Conservation (phyloP, 2,113 vertebrate species). For the Serinus canaria region DNA sequence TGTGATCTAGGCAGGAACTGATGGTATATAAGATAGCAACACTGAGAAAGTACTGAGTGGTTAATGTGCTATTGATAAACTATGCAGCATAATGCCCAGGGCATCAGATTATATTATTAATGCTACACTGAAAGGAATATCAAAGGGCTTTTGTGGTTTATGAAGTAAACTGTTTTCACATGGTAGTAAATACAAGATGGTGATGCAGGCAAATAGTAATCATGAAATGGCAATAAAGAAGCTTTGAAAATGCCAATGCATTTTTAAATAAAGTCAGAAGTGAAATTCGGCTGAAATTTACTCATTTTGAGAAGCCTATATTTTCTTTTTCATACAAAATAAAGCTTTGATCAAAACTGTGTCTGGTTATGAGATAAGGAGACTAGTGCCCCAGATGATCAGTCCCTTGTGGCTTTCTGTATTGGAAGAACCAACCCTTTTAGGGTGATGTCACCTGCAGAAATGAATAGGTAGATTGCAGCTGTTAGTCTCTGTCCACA, state of each 20-base stretch:
- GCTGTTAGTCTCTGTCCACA: not conserved
- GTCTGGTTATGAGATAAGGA: not conserved
- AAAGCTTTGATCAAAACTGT: not conserved
- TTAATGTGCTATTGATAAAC: constrained; percentile 55
- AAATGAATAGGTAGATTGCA: not conserved
- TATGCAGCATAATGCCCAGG: constrained; percentile 10
- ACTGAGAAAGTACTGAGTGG: not conserved
- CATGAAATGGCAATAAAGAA: constrained; percentile 33
- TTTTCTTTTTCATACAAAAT: not conserved
- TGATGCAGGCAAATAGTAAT: constrained; percentile 40
- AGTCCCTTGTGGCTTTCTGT: not conserved
- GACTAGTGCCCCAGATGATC: not conserved
- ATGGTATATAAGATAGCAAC: not conserved
- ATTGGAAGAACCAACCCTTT: not conserved
- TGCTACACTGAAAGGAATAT: constrained; percentile 23
- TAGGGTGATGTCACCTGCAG: not conserved
- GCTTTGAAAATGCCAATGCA: not conserved
- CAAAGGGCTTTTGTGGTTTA: constrained; percentile 60
- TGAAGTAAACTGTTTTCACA: constrained; percentile 63
- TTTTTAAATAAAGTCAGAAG: not conserved
- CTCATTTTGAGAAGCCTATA: not conserved
- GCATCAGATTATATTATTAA: constrained; percentile 58
- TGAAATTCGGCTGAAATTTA: not conserved
- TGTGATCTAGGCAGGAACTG: not conserved
- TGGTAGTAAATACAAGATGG: constrained; percentile 45